Conservation (phyloP, 2,888 invertebrate species). For the Eudemis profundana region DNA sequence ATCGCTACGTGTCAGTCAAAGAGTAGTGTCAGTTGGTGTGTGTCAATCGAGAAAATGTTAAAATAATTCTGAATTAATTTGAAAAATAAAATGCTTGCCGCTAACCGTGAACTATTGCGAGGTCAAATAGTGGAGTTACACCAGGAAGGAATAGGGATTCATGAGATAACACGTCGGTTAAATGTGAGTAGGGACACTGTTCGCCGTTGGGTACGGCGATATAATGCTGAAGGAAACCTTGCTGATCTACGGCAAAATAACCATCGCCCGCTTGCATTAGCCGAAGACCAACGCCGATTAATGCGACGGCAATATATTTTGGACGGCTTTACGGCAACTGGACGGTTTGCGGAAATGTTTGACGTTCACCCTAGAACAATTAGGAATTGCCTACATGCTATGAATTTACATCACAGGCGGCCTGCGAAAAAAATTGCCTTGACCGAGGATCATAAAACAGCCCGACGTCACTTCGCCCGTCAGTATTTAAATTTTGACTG, state of each 20-base stretch:
- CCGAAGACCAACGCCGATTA: constrained; percentile 6
- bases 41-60: too few relatives aligned
- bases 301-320: constrained; percentile 1
- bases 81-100: constrained; percentile 7
- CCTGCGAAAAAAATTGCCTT: constrained; percentile 20
- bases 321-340: constrained; percentile 7
- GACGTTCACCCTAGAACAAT: constrained; percentile 5
- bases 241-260: constrained; percentile 9
- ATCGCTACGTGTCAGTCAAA: too few relatives aligned
- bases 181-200: not conserved
- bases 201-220: constrained; percentile 5
- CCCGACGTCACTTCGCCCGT: constrained; percentile 10
- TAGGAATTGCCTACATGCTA: constrained; percentile 5
- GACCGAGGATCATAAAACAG: not conserved
- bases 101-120: constrained; percentile 8
- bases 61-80: too few relatives aligned
- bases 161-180: constrained; percentile 9
- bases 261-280: too few relatives aligned
- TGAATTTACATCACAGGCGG: constrained; percentile 3
- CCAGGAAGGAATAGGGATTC: constrained; percentile 12
- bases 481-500: constrained; percentile 17
- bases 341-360: constrained; percentile 5
- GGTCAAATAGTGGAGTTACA: constrained; percentile 6
- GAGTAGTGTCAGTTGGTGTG: too few relatives aligned
- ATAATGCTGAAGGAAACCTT: not conserved